phyloP scores from a whole-genome alignment of 2,113 vertebrate species.

The Cavia aperea region DNA sequence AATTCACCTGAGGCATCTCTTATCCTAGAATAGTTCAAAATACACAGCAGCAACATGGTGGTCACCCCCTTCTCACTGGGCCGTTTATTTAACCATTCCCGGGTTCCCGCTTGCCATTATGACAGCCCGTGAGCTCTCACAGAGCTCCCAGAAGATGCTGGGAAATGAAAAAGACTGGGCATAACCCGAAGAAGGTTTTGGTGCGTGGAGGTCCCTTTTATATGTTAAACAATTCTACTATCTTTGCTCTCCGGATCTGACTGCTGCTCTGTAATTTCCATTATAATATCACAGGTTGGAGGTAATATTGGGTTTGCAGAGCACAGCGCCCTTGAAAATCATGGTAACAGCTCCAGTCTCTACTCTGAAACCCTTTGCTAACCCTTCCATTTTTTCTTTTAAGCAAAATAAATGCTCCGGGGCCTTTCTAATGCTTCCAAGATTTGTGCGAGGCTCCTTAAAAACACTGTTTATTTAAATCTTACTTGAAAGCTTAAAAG shows the following conservation, averaged over 20 bases:
- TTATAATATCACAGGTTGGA: conserved; percentile 37
- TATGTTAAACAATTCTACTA: conserved; percentile 1
- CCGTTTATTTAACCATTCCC: not conserved
- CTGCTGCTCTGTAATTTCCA: conserved; percentile 43
- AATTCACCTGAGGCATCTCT: conserved; percentile 12
- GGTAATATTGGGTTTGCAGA: conserved; percentile 34
- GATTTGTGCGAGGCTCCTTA: not conserved
- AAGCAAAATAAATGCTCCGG: conserved; percentile 9
- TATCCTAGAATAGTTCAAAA: conserved; percentile 33
- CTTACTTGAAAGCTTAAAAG: not conserved
- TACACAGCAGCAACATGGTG: not conserved
- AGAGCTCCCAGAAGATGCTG: not conserved
- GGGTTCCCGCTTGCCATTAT: conserved; percentile 3
- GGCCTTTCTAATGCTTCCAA: not conserved
- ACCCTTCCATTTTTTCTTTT: not conserved
- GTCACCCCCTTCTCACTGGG: not conserved
- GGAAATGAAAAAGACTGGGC: not conserved
- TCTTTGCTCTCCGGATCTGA: conserved; percentile 35
- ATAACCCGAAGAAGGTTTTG: not conserved
- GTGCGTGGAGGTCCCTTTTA: not conserved
- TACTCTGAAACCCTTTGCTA: not conserved
- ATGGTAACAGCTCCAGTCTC: not conserved
- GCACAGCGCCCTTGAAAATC: conserved; percentile 6
- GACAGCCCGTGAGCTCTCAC: not conserved
- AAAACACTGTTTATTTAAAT: not conserved